Conservation (phyloP, 2,113 vertebrate species). For the Engystomops pustulosus region DNA sequence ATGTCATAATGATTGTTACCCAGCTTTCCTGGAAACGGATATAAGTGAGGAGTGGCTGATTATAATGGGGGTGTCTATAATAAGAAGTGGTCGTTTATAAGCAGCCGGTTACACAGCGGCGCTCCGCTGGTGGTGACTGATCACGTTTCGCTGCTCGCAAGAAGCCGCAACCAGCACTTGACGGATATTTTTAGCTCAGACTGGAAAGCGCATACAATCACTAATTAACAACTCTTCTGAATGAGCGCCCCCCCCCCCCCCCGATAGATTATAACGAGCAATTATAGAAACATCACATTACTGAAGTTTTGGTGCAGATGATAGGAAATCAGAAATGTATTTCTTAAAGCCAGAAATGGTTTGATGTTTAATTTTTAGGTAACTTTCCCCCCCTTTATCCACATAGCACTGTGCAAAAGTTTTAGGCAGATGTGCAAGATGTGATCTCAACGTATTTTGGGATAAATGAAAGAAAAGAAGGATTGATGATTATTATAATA, state of each 20-base stretch:
- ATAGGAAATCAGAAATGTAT: not conserved
- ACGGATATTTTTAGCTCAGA: slow-evolving; percentile 24
- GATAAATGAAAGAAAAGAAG: too few relatives aligned
- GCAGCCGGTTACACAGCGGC: not conserved
- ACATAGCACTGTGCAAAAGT: too few relatives aligned
- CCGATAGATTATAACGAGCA: not conserved
- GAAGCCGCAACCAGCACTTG: not conserved
- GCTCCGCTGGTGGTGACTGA: not conserved
- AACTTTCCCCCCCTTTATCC: too few relatives aligned
- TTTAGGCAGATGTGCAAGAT: too few relatives aligned
- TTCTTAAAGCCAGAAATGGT: not conserved
- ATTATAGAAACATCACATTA: not conserved
- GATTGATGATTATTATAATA: too few relatives aligned
- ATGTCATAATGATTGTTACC: too few relatives aligned
- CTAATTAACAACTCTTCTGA: slow-evolving; percentile 35
- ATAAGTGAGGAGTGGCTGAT: too few relatives aligned
- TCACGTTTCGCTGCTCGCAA: slow-evolving; percentile 1
- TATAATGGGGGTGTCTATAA: not conserved
- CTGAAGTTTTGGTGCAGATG: not conserved
- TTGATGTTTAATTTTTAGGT: too few relatives aligned
- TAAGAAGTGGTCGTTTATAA: not conserved
- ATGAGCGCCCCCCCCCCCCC: not conserved
- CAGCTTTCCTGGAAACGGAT: not conserved
- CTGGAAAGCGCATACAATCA: slow-evolving; percentile 24
- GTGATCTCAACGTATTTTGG: too few relatives aligned